Percentiles rank a stretch among this genome's conserved stretches.
phyloP scores from a whole-genome alignment of 53 echinoderm and acorn worm genomes.

The Paracentrotus lividus region DNA sequence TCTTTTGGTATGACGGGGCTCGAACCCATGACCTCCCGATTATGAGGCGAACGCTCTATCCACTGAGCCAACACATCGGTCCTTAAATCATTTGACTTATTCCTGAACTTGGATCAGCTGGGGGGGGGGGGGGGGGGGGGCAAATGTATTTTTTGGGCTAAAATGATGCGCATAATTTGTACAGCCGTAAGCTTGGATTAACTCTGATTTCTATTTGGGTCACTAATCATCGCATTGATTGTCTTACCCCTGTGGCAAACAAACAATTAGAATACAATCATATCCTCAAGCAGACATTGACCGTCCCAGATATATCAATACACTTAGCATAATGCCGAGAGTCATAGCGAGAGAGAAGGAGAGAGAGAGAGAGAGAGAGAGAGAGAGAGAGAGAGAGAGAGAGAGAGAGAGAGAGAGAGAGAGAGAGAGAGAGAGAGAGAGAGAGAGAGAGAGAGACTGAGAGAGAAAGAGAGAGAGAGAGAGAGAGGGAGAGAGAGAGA shows the following conservation, averaged over 20 bases:
- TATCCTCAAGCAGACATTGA: not conserved
- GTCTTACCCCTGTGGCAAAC: not conserved
- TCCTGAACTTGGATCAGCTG: too few relatives aligned
- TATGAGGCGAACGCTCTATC: too few relatives aligned
- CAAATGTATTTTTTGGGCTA: not conserved
- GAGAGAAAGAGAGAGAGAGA: not conserved
- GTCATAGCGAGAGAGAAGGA: not conserved
- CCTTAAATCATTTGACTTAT: too few relatives aligned
- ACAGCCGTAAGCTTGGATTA: not conserved
- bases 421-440: not conserved
- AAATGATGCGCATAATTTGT: not conserved
- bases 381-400: not conserved
- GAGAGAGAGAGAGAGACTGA: not conserved
- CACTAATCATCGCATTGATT: not conserved
- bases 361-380: not conserved
- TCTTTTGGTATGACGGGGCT: too few relatives aligned
- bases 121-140: too few relatives aligned
- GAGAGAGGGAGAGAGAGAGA: not conserved
- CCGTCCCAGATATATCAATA: not conserved
- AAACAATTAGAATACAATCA: conserved; percentile 2
- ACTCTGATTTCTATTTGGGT: not conserved
- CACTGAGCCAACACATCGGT: too few relatives aligned
- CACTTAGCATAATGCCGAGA: not conserved
- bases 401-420: not conserved
- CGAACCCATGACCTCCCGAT: too few relatives aligned